Base-by-base conservation (phyloP, 2,888 invertebrate genomes). In the Dastarcus helophoroides region DNA sequence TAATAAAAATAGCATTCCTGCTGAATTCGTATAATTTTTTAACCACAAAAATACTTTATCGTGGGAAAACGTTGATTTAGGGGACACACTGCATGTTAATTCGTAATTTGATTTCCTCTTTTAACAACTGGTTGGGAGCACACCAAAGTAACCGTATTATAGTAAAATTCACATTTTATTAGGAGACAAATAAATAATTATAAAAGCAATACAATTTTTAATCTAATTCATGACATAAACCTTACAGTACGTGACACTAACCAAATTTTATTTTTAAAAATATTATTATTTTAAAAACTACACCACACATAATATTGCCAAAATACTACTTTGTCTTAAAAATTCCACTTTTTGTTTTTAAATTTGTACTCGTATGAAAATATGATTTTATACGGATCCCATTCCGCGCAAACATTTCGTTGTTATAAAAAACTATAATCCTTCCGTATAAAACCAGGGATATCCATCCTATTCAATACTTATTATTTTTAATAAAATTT, bases 171-270 rank as follows among this genome's bases (percentile, higher is more conserved):
- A 40, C 38, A 43, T 37, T 34, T 43, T 39, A 37, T 41, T 37
- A 38, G 35, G 35, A 39, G 38, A 42, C 39, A 42, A 44, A 41
- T 39, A 41, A 32, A 32, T 35, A 44, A 38, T 47, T 44, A 50
- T 50, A 47, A 47, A 47, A 47, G 46, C 46, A 40, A 43, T 46
- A 48, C 47, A 50, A 41, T 39, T 38, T 42, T 39, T 37, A 40
- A 30, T 41, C 37, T 39, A 43, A 42, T 42, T 39, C 36, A 42
- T 40, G 30, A 39, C 40, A 40, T 40, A 31, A 43, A 38, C 37
- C 38, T 41, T 43, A 47, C 43, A 43, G 37, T 43, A 46, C 43
- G 40, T 36, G 32, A 44, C 44, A 47, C 36, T 40, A 43, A 42
- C 38, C 35, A 38, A 36, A 7, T 40, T 40, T 39, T n/a, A n/a